phyloP scores from a whole-genome alignment of 2,113 vertebrate species.

The Eurypyga helias region DNA sequence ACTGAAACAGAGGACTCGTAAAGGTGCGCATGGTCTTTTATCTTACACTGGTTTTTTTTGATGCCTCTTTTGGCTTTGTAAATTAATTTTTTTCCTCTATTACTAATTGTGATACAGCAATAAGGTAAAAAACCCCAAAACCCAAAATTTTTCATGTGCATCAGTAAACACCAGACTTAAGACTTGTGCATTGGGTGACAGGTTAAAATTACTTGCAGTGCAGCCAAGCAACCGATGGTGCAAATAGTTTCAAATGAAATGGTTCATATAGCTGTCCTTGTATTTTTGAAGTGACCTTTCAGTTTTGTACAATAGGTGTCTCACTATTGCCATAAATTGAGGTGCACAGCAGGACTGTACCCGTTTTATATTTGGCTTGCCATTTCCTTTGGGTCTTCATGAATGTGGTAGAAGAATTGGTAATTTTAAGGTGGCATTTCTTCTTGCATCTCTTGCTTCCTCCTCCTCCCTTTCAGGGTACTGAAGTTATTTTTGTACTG shows the following conservation, averaged over 20 bases:
- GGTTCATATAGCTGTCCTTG: not conserved
- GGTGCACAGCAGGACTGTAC: not conserved
- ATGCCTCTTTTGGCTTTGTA: not conserved
- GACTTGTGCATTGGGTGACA: not conserved
- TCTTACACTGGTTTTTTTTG: not conserved
- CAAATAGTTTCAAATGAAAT: not conserved
- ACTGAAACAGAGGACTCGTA: not conserved
- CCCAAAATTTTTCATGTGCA: not conserved
- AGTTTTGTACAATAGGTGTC: constrained; percentile 57
- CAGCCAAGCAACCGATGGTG: not conserved
- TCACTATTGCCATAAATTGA: constrained; percentile 46
- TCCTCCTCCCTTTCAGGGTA: not conserved
- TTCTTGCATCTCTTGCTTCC: not conserved
- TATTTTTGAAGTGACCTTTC: not conserved
- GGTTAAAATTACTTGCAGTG: not conserved
- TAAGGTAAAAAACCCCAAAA: not conserved
- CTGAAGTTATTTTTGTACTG: not conserved
- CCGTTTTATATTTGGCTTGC: not conserved
- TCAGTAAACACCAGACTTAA: not conserved
- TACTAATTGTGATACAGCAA: not conserved
- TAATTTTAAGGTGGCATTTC: not conserved
- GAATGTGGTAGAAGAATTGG: not conserved
- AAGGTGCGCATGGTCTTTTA: fast-evolving
- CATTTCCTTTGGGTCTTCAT: not conserved
- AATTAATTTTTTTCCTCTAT: not conserved